Conservation (phyloP, 2,113 vertebrate genomes). For the Lampris megalopsis region DNA sequence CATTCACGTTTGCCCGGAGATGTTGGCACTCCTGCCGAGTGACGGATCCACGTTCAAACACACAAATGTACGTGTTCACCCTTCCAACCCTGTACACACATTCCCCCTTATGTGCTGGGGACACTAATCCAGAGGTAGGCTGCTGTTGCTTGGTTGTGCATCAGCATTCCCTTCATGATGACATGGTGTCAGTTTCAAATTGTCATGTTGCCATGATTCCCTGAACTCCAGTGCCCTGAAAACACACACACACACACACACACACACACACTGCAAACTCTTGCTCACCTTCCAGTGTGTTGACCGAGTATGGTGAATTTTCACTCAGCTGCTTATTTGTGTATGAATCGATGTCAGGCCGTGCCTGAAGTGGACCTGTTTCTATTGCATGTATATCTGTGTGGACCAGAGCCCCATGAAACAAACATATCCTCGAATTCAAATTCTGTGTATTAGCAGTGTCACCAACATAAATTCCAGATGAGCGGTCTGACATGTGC, state of each 20-base stretch:
- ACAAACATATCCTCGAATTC: no score
- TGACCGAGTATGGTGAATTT: no score
- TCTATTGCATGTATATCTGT: no score
- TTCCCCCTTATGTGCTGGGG: background rate
- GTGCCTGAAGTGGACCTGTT: no score
- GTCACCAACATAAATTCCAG: no score
- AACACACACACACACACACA: conserved; percentile 2
- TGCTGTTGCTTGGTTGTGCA: conserved; percentile 13
- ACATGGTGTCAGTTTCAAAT: conserved; percentile 2
- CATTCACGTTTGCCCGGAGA: background rate
- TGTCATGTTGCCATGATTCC: conserved; percentile 5
- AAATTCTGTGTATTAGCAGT: no score
- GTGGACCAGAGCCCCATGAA: no score
- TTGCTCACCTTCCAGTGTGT: no score
- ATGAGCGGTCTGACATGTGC: no score
- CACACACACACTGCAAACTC: background rate
- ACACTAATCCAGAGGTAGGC: background rate
- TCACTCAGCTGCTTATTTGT: no score
- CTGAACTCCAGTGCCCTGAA: background rate
- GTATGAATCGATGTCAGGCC: no score
- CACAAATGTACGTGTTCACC: background rate
- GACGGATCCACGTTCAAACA: background rate
- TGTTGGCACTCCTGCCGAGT: background rate
- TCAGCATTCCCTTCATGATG: background rate
- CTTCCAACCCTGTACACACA: background rate